phyloP scores from a whole-genome alignment of 2,113 vertebrate species.

The Ginglymostoma cirratum region DNA sequence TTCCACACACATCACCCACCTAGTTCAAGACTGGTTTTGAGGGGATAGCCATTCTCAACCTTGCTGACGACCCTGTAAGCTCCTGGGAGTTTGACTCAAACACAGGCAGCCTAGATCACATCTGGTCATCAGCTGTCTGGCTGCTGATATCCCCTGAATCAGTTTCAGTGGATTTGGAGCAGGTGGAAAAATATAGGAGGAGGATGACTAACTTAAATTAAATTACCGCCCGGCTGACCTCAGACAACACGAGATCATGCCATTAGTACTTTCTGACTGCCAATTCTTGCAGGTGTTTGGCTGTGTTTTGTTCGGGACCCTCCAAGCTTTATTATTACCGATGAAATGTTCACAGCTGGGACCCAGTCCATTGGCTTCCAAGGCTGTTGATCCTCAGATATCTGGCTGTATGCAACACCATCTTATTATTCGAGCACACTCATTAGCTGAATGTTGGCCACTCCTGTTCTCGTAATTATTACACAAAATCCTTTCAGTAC shows the following conservation, averaged over 20 bases:
- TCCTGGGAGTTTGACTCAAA: neutral
- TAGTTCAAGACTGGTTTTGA: neutral
- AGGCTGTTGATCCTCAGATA: neutral
- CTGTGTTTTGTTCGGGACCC: neutral
- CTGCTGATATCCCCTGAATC: neutral
- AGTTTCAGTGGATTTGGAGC: neutral
- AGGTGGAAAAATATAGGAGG: neutral
- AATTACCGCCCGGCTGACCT: neutral
- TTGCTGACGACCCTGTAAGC: neutral
- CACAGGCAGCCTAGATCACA: neutral
- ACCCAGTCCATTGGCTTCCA: neutral
- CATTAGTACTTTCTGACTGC: neutral
- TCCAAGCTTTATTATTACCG: neutral
- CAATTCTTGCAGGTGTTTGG: neutral
- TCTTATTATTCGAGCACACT: neutral
- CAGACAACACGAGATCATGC: neutral
- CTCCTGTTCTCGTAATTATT: neutral
- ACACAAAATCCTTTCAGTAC: neutral
- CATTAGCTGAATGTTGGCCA: neutral
- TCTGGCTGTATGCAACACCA: neutral
- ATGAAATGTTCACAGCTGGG: slow-evolving; percentile 14
- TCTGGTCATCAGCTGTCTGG: neutral
- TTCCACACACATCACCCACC: neutral
- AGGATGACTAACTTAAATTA: neutral
- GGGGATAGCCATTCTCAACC: neutral